Percentiles rank a stretch among this genome's conserved stretches.
Conservation (phyloP, 1,140 invertebrate species). For the Drosophila mojavensis region DNA sequence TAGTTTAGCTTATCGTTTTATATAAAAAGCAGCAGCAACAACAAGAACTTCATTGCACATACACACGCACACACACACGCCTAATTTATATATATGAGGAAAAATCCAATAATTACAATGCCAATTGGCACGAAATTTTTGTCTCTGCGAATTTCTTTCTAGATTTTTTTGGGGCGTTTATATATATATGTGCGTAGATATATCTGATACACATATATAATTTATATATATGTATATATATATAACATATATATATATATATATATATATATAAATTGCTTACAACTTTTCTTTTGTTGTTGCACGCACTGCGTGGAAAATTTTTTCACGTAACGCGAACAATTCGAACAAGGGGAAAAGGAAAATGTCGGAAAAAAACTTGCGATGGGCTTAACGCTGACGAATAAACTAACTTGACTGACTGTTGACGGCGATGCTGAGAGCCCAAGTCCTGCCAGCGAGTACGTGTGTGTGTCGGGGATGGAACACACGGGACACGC, state of each 20-base stretch:
- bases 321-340: constrained; percentile 43
- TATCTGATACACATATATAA: constrained; percentile 5
- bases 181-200: not conserved
- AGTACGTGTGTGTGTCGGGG: constrained; percentile 9
- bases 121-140: constrained; percentile 36
- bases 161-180: constrained; percentile 5
- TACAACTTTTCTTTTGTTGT: constrained; percentile 18
- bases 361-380: constrained; percentile 40
- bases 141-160: not conserved
- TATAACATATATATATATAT: no score
- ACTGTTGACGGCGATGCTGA: constrained; percentile 43
- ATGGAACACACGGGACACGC: constrained; percentile 17
- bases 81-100: not conserved
- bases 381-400: constrained; percentile 44
- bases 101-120: constrained; percentile 66
- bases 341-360: constrained; percentile 17
- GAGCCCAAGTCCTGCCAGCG: constrained; percentile 11
- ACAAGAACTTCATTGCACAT: not conserved
- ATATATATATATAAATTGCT: not conserved
- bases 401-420: constrained; percentile 47
- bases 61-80: not conserved
- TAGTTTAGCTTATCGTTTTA: not conserved
- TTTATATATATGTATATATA: no score
- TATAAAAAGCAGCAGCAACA: constrained; percentile 1
- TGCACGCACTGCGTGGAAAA: constrained; percentile 36